Evolutionary conservation across 2,888 invertebrate species (phyloP), one percentile per base, ranked within the genome.

Genomic region (Meteorus cinctellus): DNA sequence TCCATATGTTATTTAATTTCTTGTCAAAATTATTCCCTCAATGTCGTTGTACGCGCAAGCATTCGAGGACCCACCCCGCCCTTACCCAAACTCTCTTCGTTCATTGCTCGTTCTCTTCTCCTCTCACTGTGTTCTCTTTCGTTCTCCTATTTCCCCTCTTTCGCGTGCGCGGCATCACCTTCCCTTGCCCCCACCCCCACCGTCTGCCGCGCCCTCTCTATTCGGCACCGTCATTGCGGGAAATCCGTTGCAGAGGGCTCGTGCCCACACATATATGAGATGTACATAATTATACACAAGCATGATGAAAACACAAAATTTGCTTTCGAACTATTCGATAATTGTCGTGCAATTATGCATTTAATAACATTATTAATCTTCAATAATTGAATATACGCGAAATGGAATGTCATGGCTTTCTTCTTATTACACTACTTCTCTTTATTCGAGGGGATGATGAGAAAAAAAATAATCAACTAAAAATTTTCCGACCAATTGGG

Each of bases 121-220:
- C n/a, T 67, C 34, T 31, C 34, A 51, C 55, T 36, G 41, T 41
- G 41, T 59, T 59, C 24, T 59, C 55, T 34, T 34, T 48, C 31
- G 24, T n/a, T 29, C 29, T 19, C 59, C 36, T 10, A 55, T 10
- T 29, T 74, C 65, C 74, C 63, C 76, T 68, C 76, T 63, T 67
- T 55, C 73, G 34, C 70, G 71, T 68, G 72, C 77, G 67, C 77
- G 79, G 79, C 79, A 77, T 78, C 77, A 78, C 78, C 55, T 5
- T 55, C 19, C 24, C 24, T 24, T 24, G 24, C 24, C 48, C 16
- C 78, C 77, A 34, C 34, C 74, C 76, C 72, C 78, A 75, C 81
- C 81, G 82, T 77, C 79, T 83, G 82, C 83, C 83, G 83, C 84
- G 84, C 83, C 84, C 85, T 81, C 80, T 5, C 31, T 65, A 41